Conservation (phyloP, 1,140 invertebrate genomes). For the Chionoecetes opilio region DNA sequence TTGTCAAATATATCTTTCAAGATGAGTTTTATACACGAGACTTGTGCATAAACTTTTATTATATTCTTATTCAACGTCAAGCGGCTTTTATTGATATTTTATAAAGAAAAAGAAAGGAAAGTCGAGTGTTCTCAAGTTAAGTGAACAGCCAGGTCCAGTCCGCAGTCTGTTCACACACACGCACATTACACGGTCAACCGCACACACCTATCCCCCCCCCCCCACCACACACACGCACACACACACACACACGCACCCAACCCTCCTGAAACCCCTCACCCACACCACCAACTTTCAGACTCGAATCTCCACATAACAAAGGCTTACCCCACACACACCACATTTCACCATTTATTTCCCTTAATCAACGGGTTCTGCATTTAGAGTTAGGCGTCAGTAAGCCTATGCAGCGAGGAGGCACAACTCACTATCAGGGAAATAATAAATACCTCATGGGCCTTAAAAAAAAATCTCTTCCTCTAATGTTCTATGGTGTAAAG, state of each 20-base stretch:
- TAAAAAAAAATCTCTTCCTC: background rate
- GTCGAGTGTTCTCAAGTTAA: background rate
- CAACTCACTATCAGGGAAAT: background rate
- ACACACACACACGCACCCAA: background rate
- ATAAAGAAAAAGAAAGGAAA: background rate
- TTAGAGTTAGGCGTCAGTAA: background rate
- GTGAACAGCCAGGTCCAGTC: background rate
- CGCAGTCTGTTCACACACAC: slow-evolving; percentile 1
- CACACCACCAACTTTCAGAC: too few relatives aligned
- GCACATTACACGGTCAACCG: background rate
- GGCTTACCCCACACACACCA: background rate
- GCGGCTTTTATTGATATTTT: background rate
- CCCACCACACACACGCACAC: slow-evolving; percentile 1
- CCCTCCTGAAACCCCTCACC: too few relatives aligned
- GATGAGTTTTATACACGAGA: too few relatives aligned
- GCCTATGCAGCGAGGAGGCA: background rate
- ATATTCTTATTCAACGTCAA: background rate
- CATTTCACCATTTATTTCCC: background rate
- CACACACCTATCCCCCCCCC: background rate
- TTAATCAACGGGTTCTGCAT: background rate
- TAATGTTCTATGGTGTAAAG: background rate
- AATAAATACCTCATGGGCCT: background rate
- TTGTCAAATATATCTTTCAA: background rate
- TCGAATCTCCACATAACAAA: slow-evolving; percentile 24
- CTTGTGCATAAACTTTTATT: background rate